Conservation (phyloP, 92 coral and sea anemone species). For the Palythoa caribaeorum region DNA sequence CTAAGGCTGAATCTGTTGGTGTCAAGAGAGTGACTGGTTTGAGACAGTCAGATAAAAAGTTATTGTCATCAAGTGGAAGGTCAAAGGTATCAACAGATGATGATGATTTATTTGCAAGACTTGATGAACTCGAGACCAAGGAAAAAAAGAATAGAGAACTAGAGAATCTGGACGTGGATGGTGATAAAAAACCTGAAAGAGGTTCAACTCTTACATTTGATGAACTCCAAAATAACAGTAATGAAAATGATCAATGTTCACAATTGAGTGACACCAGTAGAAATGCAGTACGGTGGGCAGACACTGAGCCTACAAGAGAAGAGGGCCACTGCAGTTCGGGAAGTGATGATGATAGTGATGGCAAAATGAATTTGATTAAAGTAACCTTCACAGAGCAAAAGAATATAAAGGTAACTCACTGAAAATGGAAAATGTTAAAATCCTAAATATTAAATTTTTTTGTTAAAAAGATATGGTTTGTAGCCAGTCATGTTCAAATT, state of each 20-base stretch:
- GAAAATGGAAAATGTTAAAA: too few species aligned
- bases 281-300: conserved; percentile 27
- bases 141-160: conserved; percentile 82
- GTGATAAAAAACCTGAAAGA: not conserved
- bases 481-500: too few species aligned
- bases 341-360: conserved; percentile 1
- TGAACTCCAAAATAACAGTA: not conserved
- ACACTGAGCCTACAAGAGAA: not conserved
- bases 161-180: conserved; percentile 12
- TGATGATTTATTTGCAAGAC: conserved; percentile 82
- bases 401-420: conserved; percentile 1
- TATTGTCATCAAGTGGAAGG: not conserved
- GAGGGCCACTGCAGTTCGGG: not conserved
- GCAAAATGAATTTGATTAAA: not conserved
- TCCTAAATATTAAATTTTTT: too few species aligned
- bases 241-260: not conserved
- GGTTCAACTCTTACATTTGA: not conserved
- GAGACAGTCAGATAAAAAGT: not conserved
- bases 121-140: conserved; percentile 80
- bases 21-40: conserved; percentile 73
- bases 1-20: conserved; percentile 70
- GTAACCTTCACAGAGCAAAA: conserved; percentile 35
- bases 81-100: conserved; percentile 51
- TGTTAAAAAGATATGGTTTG: too few species aligned
- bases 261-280: not conserved